phyloP scores from a whole-genome alignment of 2,113 vertebrate species.

The Madoqua kirkii region DNA sequence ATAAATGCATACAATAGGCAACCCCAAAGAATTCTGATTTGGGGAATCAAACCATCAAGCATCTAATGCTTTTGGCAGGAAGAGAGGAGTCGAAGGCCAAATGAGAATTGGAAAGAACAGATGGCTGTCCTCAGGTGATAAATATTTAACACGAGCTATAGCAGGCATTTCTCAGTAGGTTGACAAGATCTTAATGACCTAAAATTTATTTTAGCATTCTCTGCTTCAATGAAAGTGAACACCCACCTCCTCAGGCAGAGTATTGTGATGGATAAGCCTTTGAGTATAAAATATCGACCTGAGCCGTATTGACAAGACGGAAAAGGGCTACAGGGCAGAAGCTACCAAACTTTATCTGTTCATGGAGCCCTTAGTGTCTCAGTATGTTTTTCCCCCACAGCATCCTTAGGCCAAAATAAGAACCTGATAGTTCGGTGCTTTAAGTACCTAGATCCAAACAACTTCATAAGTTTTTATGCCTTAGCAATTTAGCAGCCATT shows the following conservation, averaged over 20 bases:
- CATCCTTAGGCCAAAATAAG: background rate
- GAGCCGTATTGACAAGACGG: background rate
- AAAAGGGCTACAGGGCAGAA: background rate
- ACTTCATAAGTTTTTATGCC: background rate
- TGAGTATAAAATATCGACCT: background rate
- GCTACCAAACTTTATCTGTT: background rate
- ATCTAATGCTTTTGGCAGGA: slow-evolving; percentile 17
- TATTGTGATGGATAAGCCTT: background rate
- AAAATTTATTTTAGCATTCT: slow-evolving; percentile 16
- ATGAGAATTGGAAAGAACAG: slow-evolving; percentile 21
- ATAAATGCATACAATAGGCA: background rate
- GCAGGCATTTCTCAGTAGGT: background rate
- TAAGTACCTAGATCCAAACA: background rate
- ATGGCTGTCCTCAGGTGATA: slow-evolving; percentile 42
- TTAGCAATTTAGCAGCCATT: background rate
- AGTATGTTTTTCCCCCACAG: background rate
- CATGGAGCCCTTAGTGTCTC: rapidly evolving
- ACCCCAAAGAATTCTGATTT: background rate
- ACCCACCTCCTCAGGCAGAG: background rate
- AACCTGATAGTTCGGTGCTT: background rate
- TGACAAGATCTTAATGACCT: slow-evolving; percentile 23
- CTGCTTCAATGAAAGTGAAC: background rate
- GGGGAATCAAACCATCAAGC: background rate
- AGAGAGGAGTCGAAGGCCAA: background rate
- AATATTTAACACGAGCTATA: slow-evolving; percentile 9